Evolutionary conservation across 2,888 invertebrate species (phyloP).

Genomic region (Lucinisca nassula): DNA sequence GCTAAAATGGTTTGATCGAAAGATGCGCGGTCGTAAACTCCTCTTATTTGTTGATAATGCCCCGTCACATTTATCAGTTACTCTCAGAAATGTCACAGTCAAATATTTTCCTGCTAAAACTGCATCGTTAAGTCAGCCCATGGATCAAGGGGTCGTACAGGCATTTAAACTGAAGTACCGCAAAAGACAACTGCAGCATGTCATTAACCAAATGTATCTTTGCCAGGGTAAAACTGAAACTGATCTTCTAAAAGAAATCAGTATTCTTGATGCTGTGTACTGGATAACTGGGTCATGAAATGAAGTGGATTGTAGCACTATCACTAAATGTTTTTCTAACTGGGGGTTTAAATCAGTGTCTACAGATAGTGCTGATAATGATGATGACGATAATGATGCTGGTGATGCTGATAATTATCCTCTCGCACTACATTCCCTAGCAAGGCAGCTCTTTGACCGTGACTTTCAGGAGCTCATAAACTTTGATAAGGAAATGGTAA

Average conservation of each 20-base stretch:
- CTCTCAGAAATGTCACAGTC: background rate
- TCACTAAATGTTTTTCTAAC: background rate
- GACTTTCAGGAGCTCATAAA: background rate
- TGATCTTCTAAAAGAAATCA: background rate
- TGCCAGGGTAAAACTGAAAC: background rate
- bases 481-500: background rate
- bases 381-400: background rate
- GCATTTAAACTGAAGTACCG: slow-evolving; percentile 3
- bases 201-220: background rate
- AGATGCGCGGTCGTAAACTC: slow-evolving; percentile 8
- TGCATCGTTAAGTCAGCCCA: background rate
- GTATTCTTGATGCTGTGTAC: too few species aligned
- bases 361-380: background rate
- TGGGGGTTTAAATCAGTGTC: background rate
- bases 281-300: too few species aligned
- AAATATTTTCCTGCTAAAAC: slow-evolving; percentile 2
- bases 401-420: slow-evolving; percentile 10
- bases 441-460: slow-evolving; percentile 2
- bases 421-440: background rate
- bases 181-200: background rate
- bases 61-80: background rate
- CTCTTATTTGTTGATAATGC: slow-evolving; percentile 27
- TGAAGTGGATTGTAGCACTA: background rate
- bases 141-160: background rate
- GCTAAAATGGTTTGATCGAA: slow-evolving; percentile 20